phyloP scores from a whole-genome alignment of 2,113 vertebrate species.

The Megaptera novaeangliae region DNA sequence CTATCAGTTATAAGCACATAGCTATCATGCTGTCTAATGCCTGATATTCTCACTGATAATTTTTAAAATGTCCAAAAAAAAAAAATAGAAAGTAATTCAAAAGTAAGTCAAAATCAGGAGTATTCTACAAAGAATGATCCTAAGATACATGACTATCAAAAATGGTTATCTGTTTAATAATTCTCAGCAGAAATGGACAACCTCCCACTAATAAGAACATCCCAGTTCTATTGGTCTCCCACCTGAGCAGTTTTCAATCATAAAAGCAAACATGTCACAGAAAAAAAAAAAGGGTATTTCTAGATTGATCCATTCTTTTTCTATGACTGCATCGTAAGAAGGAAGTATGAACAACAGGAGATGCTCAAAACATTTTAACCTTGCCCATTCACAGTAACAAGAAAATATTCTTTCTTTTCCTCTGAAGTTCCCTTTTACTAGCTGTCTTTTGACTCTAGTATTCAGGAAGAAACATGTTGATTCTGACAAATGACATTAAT shows the following conservation, averaged over 20 bases:
- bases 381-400: background rate
- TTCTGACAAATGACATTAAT: slow-evolving; percentile 24
- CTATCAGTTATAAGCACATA: background rate
- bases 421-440: background rate
- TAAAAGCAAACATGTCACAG: background rate
- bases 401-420: background rate
- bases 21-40: background rate
- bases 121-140: background rate
- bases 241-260: background rate
- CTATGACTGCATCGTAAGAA: background rate
- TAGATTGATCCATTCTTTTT: background rate
- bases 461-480: background rate
- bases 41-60: background rate
- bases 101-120: background rate
- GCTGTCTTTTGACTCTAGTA: background rate
- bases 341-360: background rate
- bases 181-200: background rate
- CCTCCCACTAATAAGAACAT: background rate
- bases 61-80: background rate
- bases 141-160: background rate
- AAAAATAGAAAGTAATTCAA: background rate
- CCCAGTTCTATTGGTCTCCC: background rate
- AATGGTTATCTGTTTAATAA: background rate
- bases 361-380: background rate
- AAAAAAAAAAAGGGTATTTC: no score